phyloP scores from a whole-genome alignment of 30 jellyfish, hydroid and myxozoan genomes.

The Chrysaora quinquecirrha region DNA sequence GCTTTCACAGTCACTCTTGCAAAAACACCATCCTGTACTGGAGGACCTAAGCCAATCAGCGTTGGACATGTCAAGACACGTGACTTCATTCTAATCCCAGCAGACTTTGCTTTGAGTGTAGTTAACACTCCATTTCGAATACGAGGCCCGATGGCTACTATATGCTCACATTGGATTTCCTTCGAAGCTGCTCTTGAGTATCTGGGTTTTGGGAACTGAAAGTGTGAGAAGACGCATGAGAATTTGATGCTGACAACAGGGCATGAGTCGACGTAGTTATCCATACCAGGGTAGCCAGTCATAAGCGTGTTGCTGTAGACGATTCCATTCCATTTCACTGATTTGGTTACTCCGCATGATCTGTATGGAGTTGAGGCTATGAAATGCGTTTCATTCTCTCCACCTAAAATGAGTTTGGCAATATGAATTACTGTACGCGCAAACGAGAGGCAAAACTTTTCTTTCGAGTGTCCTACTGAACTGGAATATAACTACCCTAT shows the following conservation, averaged over 20 bases:
- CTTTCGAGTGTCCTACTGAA: no score
- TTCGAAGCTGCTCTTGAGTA: conserved; percentile 52
- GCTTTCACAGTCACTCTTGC: conserved; percentile 47
- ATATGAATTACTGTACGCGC: no score
- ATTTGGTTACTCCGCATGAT: conserved; percentile 56
- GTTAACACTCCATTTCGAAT: conserved; percentile 51
- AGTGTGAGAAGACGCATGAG: conserved; percentile 50
- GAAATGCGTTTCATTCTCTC: conserved; percentile 61
- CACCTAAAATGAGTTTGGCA: conserved; percentile 48
- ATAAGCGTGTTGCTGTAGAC: conserved; percentile 54
- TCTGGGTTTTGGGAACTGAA: conserved; percentile 42
- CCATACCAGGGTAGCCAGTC: conserved; percentile 56
- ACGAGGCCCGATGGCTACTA: conserved; percentile 66
- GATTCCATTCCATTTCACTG: conserved; percentile 54
- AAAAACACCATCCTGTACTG: conserved; percentile 38
- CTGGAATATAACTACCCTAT: no score
- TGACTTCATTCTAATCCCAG: conserved; percentile 40
- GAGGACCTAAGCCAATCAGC: conserved; percentile 78
- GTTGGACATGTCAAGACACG: conserved; percentile 74
- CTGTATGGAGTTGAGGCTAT: conserved; percentile 52
- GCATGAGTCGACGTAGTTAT: conserved; percentile 42
- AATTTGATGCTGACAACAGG: conserved; percentile 73
- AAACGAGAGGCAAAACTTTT: no score
- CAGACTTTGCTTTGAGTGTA: conserved; percentile 31
- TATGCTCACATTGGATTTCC: conserved; percentile 63